Evolutionary conservation across 2,113 vertebrate species (phyloP), one percentile per base, ranked within the genome.

Genomic region (Tachycineta bicolor): DNA sequence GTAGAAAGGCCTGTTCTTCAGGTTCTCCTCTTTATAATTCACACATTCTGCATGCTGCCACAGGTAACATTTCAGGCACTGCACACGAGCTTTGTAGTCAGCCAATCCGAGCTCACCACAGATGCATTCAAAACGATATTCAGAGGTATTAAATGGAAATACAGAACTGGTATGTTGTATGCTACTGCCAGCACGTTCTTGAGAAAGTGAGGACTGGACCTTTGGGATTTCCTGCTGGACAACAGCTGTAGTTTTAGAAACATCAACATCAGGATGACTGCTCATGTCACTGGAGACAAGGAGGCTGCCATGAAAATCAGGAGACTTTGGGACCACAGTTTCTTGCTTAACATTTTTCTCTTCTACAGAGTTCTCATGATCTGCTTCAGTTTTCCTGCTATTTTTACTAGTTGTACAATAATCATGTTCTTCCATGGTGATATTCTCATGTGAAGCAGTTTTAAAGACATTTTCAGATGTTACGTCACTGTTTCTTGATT

Each of bases 31-130:
- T 92, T 99, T 99, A 93, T 99, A 99, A 97, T 99, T 99, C 2
- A 99, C 99, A 90, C 99, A 99, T 68, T 98, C 98, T 1, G 99
- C 99, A 16, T 99, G 99, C 77, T 99, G 99, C 99, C 99, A 99
- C 74, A 99, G 97, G 77, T 98, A 97, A 90, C 99, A 99, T 64
- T 99, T 99, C 94, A 99, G 96, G 93, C 99, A 99, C 97, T 99
- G 99, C 70, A 99, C 99, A 2, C 99, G 98, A n/a, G 99, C 98
- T 95, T 99, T 99, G 87, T 94, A 98, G 97, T 99, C 99, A 16
- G 98, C 67, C 28, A 99, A 89, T 41, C 99, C 99, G 12, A 99
- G 97, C 77, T 99, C 99, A 43, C 99, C 99, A 88, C 99, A 99
- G 88, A 99, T 99, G 84, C 99, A 99, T 96, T 99, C 99, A 74